Conservation (phyloP, 64 coral and sea anemone genomes). For the Exaiptasia diaphana region DNA sequence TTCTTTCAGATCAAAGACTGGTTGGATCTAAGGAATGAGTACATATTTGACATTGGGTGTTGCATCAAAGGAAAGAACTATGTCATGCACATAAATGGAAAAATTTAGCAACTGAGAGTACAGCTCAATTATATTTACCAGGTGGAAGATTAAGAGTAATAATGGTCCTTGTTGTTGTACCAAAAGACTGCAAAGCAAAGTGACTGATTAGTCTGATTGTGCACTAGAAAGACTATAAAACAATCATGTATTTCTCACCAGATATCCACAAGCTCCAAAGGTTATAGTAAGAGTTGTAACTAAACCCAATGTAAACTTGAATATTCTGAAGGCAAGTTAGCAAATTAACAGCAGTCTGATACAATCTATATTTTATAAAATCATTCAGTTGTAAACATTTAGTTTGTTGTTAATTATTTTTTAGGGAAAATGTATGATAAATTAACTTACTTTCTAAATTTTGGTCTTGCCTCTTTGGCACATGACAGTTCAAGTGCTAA, state of each 20-base stretch:
- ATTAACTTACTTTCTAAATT: constrained; percentile 72
- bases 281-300: constrained; percentile 84
- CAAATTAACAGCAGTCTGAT: not conserved
- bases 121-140: constrained; percentile 18
- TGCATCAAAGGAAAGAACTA: too few species aligned
- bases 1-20: not conserved
- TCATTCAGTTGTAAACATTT: not conserved
- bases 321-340: constrained; percentile 77
- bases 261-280: constrained; percentile 94
- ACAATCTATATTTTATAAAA: not conserved
- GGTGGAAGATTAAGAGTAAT: constrained; percentile 87
- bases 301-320: constrained; percentile 75
- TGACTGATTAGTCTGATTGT: not conserved
- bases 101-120: too few species aligned
- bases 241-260: constrained; percentile 48
- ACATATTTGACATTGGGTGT: too few species aligned
- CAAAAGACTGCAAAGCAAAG: constrained; percentile 83
- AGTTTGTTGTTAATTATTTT: not conserved
- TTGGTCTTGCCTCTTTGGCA: constrained; percentile 73
- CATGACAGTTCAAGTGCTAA: constrained; percentile 88
- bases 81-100: too few species aligned
- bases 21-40: not conserved
- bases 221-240: not conserved
- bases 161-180: constrained; percentile 70
- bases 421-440: not conserved